Conservation (phyloP, 2,113 vertebrate genomes). For the Scytalopus superciliaris region DNA sequence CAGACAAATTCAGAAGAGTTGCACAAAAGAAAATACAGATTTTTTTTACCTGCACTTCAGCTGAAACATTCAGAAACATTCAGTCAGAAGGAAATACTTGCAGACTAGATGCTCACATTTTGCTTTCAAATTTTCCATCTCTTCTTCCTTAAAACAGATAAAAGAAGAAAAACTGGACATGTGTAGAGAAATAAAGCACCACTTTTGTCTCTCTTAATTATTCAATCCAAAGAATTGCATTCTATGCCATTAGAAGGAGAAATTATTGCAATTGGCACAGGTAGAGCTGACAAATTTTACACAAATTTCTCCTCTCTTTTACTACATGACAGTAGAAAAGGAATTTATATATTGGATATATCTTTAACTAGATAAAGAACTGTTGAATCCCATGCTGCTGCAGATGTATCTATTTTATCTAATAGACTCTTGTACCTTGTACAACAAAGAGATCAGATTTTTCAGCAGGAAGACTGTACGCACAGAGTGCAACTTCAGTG, state of each 20-base stretch:
- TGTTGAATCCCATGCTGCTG: background rate
- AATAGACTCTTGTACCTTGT: background rate
- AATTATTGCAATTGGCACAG: background rate
- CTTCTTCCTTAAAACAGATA: background rate
- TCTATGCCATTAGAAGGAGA: background rate
- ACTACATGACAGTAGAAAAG: background rate
- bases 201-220: background rate
- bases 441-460: background rate
- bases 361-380: background rate
- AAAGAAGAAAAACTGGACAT: background rate
- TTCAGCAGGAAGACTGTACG: background rate
- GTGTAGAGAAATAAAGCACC: background rate
- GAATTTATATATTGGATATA: background rate
- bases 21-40: background rate
- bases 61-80: background rate
- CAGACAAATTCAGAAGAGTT: background rate
- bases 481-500: background rate
- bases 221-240: background rate
- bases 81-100: background rate
- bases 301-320: background rate
- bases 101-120: background rate
- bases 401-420: background rate
- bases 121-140: background rate
- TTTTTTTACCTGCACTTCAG: background rate
- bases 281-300: background rate